These are phyloP conservation scores for Catagonus wagneri DNA, from an alignment of 2,113 vertebrate genomes.

Conservation along the genomic window DNA sequence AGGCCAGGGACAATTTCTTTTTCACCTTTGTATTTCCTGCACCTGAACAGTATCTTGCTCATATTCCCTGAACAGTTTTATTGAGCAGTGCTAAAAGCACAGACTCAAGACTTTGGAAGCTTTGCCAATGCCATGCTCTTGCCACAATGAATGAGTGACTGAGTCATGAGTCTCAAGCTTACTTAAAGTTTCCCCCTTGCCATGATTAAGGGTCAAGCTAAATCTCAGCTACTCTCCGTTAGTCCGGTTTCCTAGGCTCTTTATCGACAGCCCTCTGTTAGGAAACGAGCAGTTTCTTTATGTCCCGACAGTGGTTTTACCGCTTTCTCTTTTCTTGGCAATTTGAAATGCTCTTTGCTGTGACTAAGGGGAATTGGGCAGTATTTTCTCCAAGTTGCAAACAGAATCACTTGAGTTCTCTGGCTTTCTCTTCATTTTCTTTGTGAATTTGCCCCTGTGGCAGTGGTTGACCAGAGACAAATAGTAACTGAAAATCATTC, in stretches of 20 bases:
- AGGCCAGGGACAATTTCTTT: background rate
- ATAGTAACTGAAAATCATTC: background rate
- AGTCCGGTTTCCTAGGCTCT: conserved; percentile 41
- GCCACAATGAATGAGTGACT: background rate
- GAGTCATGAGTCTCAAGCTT: conserved; percentile 39
- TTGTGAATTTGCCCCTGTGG: background rate
- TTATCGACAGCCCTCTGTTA: conserved; percentile 13
- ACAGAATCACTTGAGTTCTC: background rate
- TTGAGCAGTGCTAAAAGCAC: background rate
- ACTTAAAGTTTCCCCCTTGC: background rate
- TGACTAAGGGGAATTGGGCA: background rate
- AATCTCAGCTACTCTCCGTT: background rate
- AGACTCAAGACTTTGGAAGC: background rate
- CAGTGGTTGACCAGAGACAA: background rate
- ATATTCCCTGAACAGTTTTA: no score
- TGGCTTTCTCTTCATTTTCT: background rate
- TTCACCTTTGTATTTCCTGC: background rate
- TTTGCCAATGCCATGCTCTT: conserved; percentile 28
- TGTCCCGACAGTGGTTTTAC: background rate
- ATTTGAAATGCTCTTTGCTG: background rate
- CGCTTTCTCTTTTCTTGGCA: background rate
- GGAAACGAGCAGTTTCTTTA: background rate
- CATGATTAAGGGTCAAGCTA: background rate
- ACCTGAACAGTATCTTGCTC: no score
- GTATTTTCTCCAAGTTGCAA: conserved; percentile 10